Evolutionary conservation across 1,140 invertebrate genomes (phyloP), one percentile per base, ranked within the genome.

Genomic region (Macrosteles quadrilineatus): DNA sequence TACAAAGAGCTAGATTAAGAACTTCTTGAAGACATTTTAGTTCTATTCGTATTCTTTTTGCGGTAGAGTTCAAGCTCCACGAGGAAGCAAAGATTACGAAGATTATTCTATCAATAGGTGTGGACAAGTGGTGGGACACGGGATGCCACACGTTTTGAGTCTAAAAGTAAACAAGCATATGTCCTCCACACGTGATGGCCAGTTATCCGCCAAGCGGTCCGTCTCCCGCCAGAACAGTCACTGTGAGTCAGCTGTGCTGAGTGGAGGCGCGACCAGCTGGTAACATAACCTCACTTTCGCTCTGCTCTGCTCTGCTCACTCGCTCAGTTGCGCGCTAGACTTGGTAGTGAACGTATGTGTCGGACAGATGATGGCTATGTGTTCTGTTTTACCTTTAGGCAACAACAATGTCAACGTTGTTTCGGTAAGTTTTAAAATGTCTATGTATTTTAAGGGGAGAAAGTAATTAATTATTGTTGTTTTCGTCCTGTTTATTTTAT

Each of bases 361-460:
- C 3, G 4, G 4, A 29, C 21, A 27, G 25, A 59, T 29, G 21
- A 59, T 59, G 55, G 55, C 55, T 59, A 59, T 59, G 55, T 59
- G 55, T 59, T 59, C 55, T 23, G 55, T 59, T 14, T 59, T 59
- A 23, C 55, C 55, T 9, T n/a, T 59, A 4, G 25, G 21, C 6
- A 27, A 14, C 9, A 59, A 30, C 27, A 59, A 59, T 59, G 55
- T 59, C 27, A 59, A 59, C 27, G 55, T 59, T 23, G 55, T 59
- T 29, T 59, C 55, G 55, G 55, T 59, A 23, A 59, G 55, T 59
- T 25, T 59, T 36, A 36, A 36, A 36, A 36, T 36, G 4, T 36
- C 14, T 36, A 14, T 36, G 32, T 36, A 36, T 36, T 36, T 36
- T 36, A 36, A 36, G 4, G 14, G 4, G 32, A 36, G 32, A 6